These are phyloP conservation scores for Mechanitis mazaeus DNA, from an alignment of 2,888 invertebrate genomes.

Conservation along the genomic window DNA sequence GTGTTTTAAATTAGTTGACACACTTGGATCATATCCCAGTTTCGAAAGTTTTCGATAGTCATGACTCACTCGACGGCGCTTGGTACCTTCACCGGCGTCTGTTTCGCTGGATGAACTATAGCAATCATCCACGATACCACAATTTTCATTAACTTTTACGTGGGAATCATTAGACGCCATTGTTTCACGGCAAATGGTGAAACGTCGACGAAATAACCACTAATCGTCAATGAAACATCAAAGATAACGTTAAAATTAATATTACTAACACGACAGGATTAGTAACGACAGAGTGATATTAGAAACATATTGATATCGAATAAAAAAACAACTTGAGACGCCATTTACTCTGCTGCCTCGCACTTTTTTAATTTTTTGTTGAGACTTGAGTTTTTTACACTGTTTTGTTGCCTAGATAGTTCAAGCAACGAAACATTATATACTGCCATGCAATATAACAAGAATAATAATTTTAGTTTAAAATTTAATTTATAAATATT, in stretches of 20 bases:
- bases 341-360: slow-evolving; percentile 66
- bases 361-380: slow-evolving; percentile 44
- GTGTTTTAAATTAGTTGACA: slow-evolving; percentile 61
- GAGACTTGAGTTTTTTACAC: slow-evolving; percentile 39
- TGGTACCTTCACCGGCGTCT: slow-evolving; percentile 62
- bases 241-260: slow-evolving; percentile 42
- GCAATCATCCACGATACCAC: slow-evolving; percentile 50
- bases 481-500: not conserved
- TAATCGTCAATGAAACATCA: slow-evolving; percentile 56
- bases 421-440: slow-evolving; percentile 18
- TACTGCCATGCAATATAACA: slow-evolving; percentile 17
- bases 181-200: slow-evolving; percentile 57
- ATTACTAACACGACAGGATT: slow-evolving; percentile 41
- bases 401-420: slow-evolving; percentile 40
- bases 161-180: slow-evolving; percentile 71
- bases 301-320: slow-evolving; percentile 63
- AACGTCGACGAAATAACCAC: slow-evolving; percentile 50
- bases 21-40: slow-evolving; percentile 67
- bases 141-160: slow-evolving; percentile 69
- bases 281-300: slow-evolving; percentile 45
- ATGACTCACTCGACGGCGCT: slow-evolving; percentile 66
- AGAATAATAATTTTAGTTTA: slow-evolving; percentile 7
- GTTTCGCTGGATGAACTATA: slow-evolving; percentile 49
- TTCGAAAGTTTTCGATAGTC: slow-evolving; percentile 68
- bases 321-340: slow-evolving; percentile 75